Evolutionary conservation across 2,888 invertebrate genomes (phyloP).

Genomic region (Aquatica leii): DNA sequence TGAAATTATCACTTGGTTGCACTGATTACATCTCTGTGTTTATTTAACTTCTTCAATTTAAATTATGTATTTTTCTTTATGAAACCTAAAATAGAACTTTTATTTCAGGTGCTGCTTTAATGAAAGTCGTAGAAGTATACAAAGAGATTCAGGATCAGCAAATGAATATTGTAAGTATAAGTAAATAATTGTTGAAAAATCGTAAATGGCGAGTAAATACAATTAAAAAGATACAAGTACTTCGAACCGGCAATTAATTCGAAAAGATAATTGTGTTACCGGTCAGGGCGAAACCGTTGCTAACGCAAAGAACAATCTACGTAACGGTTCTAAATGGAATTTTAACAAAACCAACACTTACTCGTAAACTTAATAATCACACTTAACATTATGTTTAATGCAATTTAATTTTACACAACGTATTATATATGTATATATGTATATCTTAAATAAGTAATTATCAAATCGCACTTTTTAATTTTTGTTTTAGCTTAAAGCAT

Average conservation of each 20-base stretch:
- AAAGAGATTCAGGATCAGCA: constrained; percentile 94
- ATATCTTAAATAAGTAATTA: too few species aligned
- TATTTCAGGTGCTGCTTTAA: constrained; percentile 79
- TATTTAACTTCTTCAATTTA: constrained; percentile 27
- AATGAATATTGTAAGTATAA: constrained; percentile 88
- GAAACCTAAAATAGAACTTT: background rate
- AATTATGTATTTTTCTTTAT: constrained; percentile 7
- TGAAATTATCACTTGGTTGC: constrained; percentile 26
- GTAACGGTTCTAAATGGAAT: constrained; percentile 48
- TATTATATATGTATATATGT: too few species aligned
- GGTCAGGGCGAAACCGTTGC: constrained; percentile 45
- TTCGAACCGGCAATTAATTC: constrained; percentile 50
- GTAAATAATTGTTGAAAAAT: background rate
- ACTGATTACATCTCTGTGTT: constrained; percentile 23
- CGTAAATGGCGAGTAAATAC: constrained; percentile 26
- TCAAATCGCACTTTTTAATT: too few species aligned
- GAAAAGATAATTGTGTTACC: constrained; percentile 50
- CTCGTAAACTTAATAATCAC: too few species aligned
- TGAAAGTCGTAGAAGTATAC: constrained; percentile 93
- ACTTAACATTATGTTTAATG: constrained; percentile 25
- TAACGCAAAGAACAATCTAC: constrained; percentile 37
- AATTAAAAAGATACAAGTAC: constrained; percentile 47
- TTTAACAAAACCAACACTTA: constrained; percentile 42
- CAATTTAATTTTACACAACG: constrained; percentile 20
- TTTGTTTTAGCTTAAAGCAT: constrained; percentile 83